These are phyloP conservation scores for Caerostris darwini DNA, from an alignment of 1,140 invertebrate species.

Conservation along the genomic window DNA sequence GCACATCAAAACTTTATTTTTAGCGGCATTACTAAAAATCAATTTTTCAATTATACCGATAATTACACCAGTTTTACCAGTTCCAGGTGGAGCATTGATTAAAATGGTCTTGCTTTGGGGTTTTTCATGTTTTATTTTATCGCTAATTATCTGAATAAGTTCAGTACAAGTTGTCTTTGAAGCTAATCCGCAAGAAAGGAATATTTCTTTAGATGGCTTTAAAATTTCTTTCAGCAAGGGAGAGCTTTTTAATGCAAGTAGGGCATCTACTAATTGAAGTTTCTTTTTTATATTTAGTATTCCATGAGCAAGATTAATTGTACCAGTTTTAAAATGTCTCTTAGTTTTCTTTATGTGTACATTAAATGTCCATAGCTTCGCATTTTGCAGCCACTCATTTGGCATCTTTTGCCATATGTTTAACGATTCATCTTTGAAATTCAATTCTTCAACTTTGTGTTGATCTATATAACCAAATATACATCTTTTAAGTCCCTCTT, in stretches of 20 bases:
- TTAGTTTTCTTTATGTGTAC: constrained; percentile 14
- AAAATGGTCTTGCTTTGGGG: constrained; percentile 84
- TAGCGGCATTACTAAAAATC: constrained; percentile 78
- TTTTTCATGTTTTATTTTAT: constrained; percentile 24
- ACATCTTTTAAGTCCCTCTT: not conserved
- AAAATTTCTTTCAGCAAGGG: constrained; percentile 24
- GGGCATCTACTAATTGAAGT: constrained; percentile 13
- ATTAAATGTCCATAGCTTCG: constrained; percentile 22
- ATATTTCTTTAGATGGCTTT: not conserved
- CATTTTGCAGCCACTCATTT: not conserved
- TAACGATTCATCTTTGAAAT: not conserved
- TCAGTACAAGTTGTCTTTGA: not conserved
- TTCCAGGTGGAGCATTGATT: constrained; percentile 87
- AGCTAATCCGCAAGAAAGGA: not conserved
- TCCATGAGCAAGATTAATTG: constrained; percentile 17
- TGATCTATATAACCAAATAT: constrained; percentile 41
- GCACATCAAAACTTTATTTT: constrained; percentile 86
- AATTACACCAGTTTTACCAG: constrained; percentile 88
- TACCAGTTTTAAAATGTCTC: not conserved
- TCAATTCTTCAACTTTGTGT: not conserved
- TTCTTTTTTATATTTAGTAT: constrained; percentile 33
- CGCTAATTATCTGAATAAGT: not conserved
- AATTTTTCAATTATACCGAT: constrained; percentile 86
- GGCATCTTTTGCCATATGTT: not conserved
- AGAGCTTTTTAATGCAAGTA: constrained; percentile 7